Evolutionary conservation across 1,140 invertebrate genomes (phyloP).

Genomic region (Bilobella aurantiaca): DNA sequence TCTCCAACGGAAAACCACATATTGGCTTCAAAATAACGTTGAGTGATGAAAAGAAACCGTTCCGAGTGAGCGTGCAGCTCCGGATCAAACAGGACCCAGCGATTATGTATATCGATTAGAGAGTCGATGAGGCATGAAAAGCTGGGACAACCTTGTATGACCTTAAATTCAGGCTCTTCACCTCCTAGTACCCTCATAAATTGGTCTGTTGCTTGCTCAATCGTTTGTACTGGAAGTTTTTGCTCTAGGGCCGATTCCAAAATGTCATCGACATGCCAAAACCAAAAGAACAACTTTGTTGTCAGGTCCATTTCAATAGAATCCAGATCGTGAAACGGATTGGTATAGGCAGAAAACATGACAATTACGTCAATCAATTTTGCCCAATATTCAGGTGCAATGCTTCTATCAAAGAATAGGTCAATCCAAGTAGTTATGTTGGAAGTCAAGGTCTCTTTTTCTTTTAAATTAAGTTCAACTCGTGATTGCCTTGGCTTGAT

Average conservation of each 20-base stretch:
- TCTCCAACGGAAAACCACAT: too few relatives aligned
- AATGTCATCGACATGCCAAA: neutral
- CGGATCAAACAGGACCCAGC: neutral
- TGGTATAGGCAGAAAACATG: neutral
- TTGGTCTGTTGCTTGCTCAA: neutral
- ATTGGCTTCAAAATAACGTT: too few relatives aligned
- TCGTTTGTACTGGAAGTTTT: neutral
- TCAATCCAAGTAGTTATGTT: neutral
- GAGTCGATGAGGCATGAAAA: neutral
- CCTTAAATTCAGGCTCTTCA: neutral
- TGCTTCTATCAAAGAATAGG: neutral
- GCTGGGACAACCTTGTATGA: neutral
- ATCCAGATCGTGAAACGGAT: neutral
- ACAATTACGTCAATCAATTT: neutral
- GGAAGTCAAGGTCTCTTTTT: neutral
- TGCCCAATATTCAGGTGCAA: neutral
- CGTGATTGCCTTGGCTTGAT: neutral
- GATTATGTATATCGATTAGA: neutral
- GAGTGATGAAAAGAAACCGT: neutral
- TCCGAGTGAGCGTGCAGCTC: neutral
- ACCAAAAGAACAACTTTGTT: neutral
- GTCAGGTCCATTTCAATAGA: neutral
- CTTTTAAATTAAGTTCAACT: neutral
- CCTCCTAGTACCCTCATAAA: neutral
- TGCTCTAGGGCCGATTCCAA: neutral